Percentiles rank a stretch among this genome's conserved stretches.
These are phyloP conservation scores for Cyphomyrus plagiostoma DNA, from an alignment of 2,113 vertebrate genomes.

Conservation along the genomic window DNA sequence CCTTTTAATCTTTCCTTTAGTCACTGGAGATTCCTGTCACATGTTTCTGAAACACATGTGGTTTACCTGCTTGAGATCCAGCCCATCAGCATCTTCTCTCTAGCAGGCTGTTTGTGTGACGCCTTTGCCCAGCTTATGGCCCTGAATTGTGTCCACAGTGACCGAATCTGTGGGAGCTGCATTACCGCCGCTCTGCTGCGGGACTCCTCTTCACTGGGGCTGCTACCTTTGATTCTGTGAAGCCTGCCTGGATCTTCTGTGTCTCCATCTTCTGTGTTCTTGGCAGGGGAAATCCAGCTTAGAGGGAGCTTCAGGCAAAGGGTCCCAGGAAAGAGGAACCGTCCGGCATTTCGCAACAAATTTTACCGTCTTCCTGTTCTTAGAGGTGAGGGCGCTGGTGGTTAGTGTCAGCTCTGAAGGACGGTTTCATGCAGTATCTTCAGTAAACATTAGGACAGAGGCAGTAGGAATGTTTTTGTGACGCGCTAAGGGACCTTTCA, in stretches of 20 bases:
- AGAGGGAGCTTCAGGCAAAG: neutral
- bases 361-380: neutral
- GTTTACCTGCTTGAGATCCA: neutral
- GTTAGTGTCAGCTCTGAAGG: neutral
- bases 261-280: neutral
- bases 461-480: neutral
- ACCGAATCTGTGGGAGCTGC: neutral
- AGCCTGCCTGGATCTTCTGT: neutral
- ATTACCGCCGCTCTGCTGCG: neutral
- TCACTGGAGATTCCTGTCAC: neutral
- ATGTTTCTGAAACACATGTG: neutral
- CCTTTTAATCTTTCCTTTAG: neutral
- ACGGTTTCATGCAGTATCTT: neutral
- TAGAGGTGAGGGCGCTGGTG: neutral
- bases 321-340: neutral
- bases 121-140: neutral
- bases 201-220: neutral
- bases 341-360: neutral
- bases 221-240: neutral
- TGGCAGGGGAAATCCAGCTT: neutral
- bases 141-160: neutral
- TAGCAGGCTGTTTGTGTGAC: neutral
- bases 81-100: neutral
- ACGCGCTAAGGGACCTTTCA: neutral
- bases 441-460: neutral